Conservation (phyloP, 2,888 invertebrate genomes). For the Drosophila paracracens region DNA sequence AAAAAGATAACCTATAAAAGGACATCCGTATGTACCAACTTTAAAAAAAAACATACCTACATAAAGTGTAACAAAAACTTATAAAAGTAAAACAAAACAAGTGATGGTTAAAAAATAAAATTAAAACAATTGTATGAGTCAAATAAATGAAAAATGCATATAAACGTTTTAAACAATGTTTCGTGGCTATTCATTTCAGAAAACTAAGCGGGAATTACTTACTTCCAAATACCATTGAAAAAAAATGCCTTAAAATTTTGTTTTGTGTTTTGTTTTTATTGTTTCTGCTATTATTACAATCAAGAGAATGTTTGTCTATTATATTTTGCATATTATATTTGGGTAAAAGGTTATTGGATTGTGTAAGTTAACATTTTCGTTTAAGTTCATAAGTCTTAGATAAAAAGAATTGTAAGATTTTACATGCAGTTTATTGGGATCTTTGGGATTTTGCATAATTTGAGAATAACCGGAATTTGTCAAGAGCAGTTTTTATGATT, state of each 20-base stretch:
- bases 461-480: not conserved
- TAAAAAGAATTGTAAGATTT: not conserved
- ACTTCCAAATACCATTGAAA: not conserved
- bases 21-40: conserved; percentile 47
- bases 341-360: conserved; percentile 28
- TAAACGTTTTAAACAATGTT: conserved; percentile 72
- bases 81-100: conserved; percentile 48
- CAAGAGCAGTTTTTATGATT: not conserved
- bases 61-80: conserved; percentile 56
- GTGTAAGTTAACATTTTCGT: conserved; percentile 19
- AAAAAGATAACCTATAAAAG: conserved; percentile 49
- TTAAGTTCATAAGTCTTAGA: conserved; percentile 8
- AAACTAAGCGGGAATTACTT: not conserved
- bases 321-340: conserved; percentile 62
- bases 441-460: not conserved
- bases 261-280: conserved; percentile 65
- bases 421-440: conserved; percentile 1
- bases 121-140: conserved; percentile 71
- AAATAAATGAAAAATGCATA: conserved; percentile 78
- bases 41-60: conserved; percentile 39
- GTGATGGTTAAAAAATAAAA: conserved; percentile 65
- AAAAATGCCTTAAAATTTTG: conserved; percentile 19
- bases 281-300: conserved; percentile 56
- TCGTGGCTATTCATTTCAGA: conserved; percentile 3
- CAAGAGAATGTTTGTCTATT: conserved; percentile 54